Evolutionary conservation across 2,888 invertebrate genomes (phyloP), one percentile per base, ranked within the genome.

Genomic region (Coelinius sp.): DNA sequence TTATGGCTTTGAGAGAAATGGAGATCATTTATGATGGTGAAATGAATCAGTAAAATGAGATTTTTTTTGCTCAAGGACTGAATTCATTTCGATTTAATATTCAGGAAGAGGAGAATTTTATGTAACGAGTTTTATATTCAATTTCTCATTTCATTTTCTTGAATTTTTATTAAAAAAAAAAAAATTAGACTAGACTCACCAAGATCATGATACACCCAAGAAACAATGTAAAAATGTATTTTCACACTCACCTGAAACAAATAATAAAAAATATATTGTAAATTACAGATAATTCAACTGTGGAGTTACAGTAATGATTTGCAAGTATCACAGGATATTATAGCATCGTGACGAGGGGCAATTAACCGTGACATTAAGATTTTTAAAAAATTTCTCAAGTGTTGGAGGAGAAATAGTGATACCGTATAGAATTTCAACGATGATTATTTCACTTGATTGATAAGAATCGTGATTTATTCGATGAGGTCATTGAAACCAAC

Each of bases 291-390:
- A 22, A 6, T 53, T 10, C 25, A 25, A 14, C 1, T 12, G 14
- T 22, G n/a, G 53, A 53, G 27, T 53, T 27, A 53, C 25, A 8
- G 53, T 25, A 14, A 53, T 67, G 25, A 22, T 63, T 67, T 69
- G 52, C 49, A 59, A 53, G 27, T 22, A 53, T 14, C 17, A 49
- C 46, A 8, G 46, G 46, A 49, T 14, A 49, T 20, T 56, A 25
- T 24, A 53, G 27, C 62, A 24, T 38, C 68, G 65, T 68, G 71
- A 73, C 67, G 62, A 49, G 53, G 68, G 53, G 73, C 71, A 76
- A 80, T 81, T 81, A 78, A 77, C 71, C 66, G 63, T 62, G 62
- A 73, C 72, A 75, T 70, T 70, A 77, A 76, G 70, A 73, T 75
- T 77, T 73, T 75, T 68, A 76, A 71, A 52, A 41, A 12, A 17